These are phyloP conservation scores for Chaetops frenatus DNA, from an alignment of 2,113 vertebrate species.

Conservation along the genomic window DNA sequence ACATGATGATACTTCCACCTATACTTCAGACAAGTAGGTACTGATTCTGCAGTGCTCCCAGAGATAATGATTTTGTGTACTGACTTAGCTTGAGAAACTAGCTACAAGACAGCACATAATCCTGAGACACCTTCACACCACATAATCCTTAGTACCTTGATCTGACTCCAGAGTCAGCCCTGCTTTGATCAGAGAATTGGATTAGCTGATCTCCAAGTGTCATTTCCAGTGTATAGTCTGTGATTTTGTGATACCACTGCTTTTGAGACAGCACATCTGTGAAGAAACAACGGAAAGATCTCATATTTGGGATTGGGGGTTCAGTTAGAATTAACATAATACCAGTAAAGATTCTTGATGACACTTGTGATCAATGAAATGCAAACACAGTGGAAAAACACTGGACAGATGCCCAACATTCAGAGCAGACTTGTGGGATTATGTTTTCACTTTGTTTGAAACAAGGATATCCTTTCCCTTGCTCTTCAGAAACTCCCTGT, in stretches of 20 bases:
- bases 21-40: background rate
- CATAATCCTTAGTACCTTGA: background rate
- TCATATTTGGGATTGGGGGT: background rate
- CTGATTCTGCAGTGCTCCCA: background rate
- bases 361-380: background rate
- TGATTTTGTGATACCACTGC: background rate
- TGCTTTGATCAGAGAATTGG: background rate
- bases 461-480: background rate
- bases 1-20: background rate
- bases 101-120: background rate
- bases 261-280: background rate
- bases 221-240: background rate
- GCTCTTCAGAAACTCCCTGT: background rate
- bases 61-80: background rate
- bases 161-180: background rate
- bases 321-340: background rate
- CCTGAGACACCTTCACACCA: background rate
- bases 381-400: background rate
- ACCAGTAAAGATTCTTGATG: background rate
- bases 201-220: background rate
- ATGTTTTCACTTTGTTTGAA: background rate
- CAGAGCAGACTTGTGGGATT: background rate
- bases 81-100: background rate
- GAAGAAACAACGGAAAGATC: background rate
- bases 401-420: background rate